Percentiles rank a stretch among this genome's conserved stretches.
Evolutionary conservation across 2,888 invertebrate genomes (phyloP).

Genomic region (Archips xylosteana): DNA sequence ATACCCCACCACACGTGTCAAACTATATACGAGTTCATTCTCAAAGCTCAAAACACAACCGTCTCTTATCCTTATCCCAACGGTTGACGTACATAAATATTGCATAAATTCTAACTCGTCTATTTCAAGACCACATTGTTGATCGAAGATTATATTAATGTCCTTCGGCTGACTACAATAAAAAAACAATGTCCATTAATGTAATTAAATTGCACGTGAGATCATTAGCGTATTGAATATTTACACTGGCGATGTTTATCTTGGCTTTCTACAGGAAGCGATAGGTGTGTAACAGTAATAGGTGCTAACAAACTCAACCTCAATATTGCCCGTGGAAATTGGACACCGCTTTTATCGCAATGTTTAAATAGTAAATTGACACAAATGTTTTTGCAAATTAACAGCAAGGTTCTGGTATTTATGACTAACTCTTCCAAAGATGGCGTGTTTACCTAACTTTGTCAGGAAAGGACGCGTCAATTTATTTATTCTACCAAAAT

Average conservation of each 20-base stretch:
- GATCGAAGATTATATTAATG: slow-evolving; percentile 14
- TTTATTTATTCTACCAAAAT: background rate
- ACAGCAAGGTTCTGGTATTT: background rate
- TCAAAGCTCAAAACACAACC: too few relatives aligned
- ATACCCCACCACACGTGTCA: too few relatives aligned
- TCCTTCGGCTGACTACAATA: slow-evolving; percentile 9
- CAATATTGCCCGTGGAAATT: slow-evolving; percentile 55
- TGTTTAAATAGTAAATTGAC: slow-evolving; percentile 38
- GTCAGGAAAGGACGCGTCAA: background rate
- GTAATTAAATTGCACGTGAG: slow-evolving; percentile 47
- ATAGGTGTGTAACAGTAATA: slow-evolving; percentile 58
- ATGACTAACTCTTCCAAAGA: background rate
- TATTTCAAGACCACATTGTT: background rate
- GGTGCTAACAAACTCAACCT: slow-evolving; percentile 74
- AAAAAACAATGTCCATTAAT: slow-evolving; percentile 30
- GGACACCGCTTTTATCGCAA: slow-evolving; percentile 25
- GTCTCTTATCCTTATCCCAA: too few relatives aligned
- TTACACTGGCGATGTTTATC: slow-evolving; percentile 56
- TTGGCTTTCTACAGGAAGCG: slow-evolving; percentile 76
- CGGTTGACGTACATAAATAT: too few relatives aligned
- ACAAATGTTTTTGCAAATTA: slow-evolving; percentile 31
- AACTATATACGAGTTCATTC: too few relatives aligned
- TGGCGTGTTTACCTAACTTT: background rate
- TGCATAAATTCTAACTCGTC: background rate
- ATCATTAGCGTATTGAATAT: slow-evolving; percentile 37